phyloP scores from a whole-genome alignment of 2,888 invertebrate genomes.

The Malachius bipustulatus region DNA sequence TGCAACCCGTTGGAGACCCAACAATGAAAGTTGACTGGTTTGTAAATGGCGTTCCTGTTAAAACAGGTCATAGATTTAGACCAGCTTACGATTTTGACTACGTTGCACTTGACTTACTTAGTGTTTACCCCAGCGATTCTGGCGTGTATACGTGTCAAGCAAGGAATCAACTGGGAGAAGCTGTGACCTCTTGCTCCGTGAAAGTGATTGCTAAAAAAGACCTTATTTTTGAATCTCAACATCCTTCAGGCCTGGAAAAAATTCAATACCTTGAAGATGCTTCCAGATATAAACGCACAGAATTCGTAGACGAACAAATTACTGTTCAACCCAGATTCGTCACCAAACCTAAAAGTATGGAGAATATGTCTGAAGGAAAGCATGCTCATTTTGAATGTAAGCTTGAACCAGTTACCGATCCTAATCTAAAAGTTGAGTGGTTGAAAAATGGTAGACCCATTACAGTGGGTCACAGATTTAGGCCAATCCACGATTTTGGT shows the following conservation, averaged over 20 bases:
- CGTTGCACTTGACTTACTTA: slow-evolving; percentile 88
- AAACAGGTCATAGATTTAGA: slow-evolving; percentile 86
- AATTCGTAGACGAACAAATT: slow-evolving; percentile 71
- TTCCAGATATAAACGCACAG: slow-evolving; percentile 71
- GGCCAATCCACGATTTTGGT: slow-evolving; percentile 96
- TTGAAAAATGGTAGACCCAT: slow-evolving; percentile 90
- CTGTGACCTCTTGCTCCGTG: slow-evolving; percentile 83
- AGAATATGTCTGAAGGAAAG: slow-evolving; percentile 75
- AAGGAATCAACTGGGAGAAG: slow-evolving; percentile 87
- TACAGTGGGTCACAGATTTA: slow-evolving; percentile 86
- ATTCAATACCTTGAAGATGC: slow-evolving; percentile 85
- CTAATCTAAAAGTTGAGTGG: slow-evolving; percentile 95
- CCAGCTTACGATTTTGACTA: slow-evolving; percentile 96
- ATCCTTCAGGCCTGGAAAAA: slow-evolving; percentile 82
- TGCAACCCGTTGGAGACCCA: slow-evolving; percentile 85
- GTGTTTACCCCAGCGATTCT: slow-evolving; percentile 94
- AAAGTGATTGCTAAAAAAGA: slow-evolving; percentile 83
- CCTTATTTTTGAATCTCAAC: slow-evolving; percentile 76
- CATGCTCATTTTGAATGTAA: slow-evolving; percentile 97
- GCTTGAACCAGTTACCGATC: slow-evolving; percentile 91
- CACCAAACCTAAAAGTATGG: slow-evolving; percentile 76
- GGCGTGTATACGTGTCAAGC: slow-evolving; percentile 94
- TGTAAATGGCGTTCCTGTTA: slow-evolving; percentile 85
- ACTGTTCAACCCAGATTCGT: slow-evolving; percentile 74
- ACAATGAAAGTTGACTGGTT: slow-evolving; percentile 93